Percentiles rank a stretch among this genome's conserved stretches.
These are phyloP conservation scores for Poecilia velifera DNA, from an alignment of 2,797 vertebrate species.

Conservation along the genomic window DNA sequence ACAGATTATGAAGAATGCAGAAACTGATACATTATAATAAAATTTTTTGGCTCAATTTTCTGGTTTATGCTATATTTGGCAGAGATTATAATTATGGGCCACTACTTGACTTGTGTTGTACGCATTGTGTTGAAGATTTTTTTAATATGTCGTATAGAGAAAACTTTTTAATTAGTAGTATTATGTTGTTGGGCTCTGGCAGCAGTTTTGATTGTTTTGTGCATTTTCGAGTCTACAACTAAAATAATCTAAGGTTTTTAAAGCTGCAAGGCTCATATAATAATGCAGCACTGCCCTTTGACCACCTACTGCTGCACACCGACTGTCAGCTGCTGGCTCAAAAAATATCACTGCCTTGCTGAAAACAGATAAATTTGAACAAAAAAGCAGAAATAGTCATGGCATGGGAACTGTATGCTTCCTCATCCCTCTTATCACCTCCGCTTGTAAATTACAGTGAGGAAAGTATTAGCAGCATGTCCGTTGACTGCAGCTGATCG, in stretches of 20 bases:
- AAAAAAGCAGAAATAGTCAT: background rate
- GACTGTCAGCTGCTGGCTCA: background rate
- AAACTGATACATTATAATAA: background rate
- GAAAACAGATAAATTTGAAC: background rate
- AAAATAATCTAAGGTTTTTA: background rate
- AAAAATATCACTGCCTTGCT: background rate
- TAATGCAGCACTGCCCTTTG: background rate
- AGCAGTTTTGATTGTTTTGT: background rate
- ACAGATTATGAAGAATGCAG: background rate
- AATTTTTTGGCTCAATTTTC: background rate
- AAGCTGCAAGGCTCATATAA: background rate
- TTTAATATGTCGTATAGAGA: background rate
- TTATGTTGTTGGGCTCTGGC: background rate
- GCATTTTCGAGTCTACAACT: background rate
- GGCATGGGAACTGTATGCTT: background rate
- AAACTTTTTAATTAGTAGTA: background rate
- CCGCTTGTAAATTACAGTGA: background rate
- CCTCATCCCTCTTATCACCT: background rate
- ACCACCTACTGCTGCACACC: background rate
- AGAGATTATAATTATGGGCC: background rate
- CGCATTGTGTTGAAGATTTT: background rate
- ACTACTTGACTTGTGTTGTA: background rate
- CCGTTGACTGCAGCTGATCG: background rate
- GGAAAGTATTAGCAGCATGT: background rate
- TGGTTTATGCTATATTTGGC: background rate